Evolutionary conservation across 2,113 vertebrate genomes (phyloP).

Genomic region (Lampris megalopsis): DNA sequence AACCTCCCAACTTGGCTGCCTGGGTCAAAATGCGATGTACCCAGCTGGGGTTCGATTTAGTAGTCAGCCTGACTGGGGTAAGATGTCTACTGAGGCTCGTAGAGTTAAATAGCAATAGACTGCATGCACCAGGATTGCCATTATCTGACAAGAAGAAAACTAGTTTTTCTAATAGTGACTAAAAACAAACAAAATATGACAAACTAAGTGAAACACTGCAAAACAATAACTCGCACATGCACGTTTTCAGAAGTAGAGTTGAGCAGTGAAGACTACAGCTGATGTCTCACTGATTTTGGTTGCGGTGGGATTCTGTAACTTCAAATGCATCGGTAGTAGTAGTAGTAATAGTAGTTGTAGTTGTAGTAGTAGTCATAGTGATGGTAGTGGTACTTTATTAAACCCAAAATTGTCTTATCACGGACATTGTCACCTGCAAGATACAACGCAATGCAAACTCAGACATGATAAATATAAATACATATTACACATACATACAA

Average conservation of each 20-base stretch:
- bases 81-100: slow-evolving; percentile 15
- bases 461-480: background rate
- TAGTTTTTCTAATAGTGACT: background rate
- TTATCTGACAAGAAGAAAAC: slow-evolving; percentile 9
- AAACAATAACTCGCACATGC: background rate
- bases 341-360: too few species aligned
- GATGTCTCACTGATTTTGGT: too few species aligned
- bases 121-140: background rate
- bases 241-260: too few species aligned
- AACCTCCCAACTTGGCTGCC: slow-evolving; percentile 35
- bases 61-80: background rate
- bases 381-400: too few species aligned
- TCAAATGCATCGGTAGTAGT: too few species aligned
- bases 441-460: background rate
- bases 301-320: too few species aligned
- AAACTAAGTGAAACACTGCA: too few species aligned
- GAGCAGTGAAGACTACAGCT: too few species aligned
- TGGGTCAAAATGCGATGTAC: slow-evolving; percentile 4
- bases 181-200: background rate
- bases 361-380: too few species aligned
- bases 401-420: too few species aligned
- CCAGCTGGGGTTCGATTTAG: slow-evolving; percentile 32
- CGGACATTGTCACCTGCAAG: too few species aligned
- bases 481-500: background rate
- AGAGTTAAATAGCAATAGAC: slow-evolving; percentile 19